phyloP scores from a whole-genome alignment of 2,888 invertebrate species.

The Emmelina monodactyla region DNA sequence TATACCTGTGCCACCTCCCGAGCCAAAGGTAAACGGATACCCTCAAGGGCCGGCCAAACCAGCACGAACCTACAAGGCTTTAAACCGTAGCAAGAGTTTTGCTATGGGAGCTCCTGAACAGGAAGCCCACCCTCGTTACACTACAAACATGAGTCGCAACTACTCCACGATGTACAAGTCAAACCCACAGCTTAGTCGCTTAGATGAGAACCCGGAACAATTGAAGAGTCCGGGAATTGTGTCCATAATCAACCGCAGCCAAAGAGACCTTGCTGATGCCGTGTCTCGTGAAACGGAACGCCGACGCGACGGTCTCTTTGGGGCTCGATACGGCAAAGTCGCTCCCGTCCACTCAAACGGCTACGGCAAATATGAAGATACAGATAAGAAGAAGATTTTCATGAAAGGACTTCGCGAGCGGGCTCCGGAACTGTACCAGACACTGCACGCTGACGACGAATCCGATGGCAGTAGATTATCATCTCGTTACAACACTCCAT shows the following conservation, averaged over 20 bases:
- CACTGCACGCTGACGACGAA: conserved; percentile 71
- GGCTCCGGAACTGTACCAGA: conserved; percentile 76
- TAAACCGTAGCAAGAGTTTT: conserved; percentile 85
- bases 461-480: conserved; percentile 56
- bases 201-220: conserved; percentile 75
- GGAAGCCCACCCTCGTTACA: conserved; percentile 54
- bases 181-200: conserved; percentile 76
- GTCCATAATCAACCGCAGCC: conserved; percentile 84
- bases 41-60: conserved; percentile 77
- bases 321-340: conserved; percentile 65
- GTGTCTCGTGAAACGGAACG: conserved; percentile 60
- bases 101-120: conserved; percentile 76
- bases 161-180: conserved; percentile 75
- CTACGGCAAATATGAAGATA: conserved; percentile 49
- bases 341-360: conserved; percentile 55
- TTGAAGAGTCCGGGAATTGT: conserved; percentile 87
- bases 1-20: conserved; percentile 33
- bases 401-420: conserved; percentile 73
- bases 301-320: conserved; percentile 60
- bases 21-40: conserved; percentile 50
- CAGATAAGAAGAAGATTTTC: conserved; percentile 73
- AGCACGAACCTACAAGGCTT: conserved; percentile 78
- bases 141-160: conserved; percentile 53
- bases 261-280: conserved; percentile 76
- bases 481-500: conserved; percentile 51